A percentile compares a stretch with the other conserved stretches of the same genome.
Evolutionary conservation across 2,113 vertebrate species (phyloP).

Genomic region (Piaya cayana): DNA sequence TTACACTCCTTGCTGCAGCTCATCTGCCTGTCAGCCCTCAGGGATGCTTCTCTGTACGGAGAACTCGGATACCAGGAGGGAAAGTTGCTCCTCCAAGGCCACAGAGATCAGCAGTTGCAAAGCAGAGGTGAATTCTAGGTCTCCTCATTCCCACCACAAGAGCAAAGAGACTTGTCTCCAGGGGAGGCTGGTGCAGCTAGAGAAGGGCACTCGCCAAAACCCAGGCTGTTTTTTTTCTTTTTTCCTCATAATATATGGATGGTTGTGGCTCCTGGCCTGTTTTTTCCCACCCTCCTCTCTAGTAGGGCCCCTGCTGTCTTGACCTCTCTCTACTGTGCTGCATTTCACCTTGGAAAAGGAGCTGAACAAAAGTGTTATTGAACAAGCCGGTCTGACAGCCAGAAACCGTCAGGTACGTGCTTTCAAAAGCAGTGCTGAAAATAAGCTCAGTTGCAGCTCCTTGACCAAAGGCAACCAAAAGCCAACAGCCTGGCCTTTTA

Average conservation of each 20-base stretch:
- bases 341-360: not conserved
- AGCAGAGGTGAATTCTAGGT: not conserved
- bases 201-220: not conserved
- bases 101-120: not conserved
- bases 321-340: not conserved
- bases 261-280: not conserved
- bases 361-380: not conserved
- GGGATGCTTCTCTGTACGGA: not conserved
- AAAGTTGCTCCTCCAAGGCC: not conserved
- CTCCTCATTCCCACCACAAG: fast-evolving
- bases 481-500: not conserved
- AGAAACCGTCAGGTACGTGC: fast-evolving
- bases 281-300: not conserved
- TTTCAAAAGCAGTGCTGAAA: not conserved
- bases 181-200: not conserved
- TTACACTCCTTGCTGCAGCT: not conserved
- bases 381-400: not conserved
- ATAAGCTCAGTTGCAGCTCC: not conserved
- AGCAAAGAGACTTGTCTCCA: not conserved
- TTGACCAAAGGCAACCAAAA: not conserved
- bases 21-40: not conserved
- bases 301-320: not conserved
- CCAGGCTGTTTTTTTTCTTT: not conserved
- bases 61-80: not conserved
- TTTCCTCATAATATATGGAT: not conserved